Evolutionary conservation across 1,140 invertebrate species (phyloP), one percentile per base, ranked within the genome.

Genomic region (Melipona quadrifasciata): DNA sequence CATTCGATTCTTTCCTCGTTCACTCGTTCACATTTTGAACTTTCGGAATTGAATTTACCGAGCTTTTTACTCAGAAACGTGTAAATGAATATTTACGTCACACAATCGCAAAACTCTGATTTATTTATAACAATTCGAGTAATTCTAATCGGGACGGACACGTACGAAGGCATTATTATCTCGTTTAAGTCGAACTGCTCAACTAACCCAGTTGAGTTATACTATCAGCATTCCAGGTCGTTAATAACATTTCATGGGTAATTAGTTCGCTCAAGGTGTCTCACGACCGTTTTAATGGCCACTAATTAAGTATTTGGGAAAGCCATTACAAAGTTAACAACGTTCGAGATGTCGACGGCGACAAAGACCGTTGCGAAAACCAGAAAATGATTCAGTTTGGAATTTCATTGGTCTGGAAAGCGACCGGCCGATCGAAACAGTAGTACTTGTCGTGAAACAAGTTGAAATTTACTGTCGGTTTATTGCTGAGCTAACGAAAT

Each of bases 321-420:
- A 73, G 80, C 53, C 47, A 74, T 89, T 89, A 88, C 82, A 83
- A 88, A 88, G 86, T 80, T 88, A 70, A 74, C 74, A 74, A 83
- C 68, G 75, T 83, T 72, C 79, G 84, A 82, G 58, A 76, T 61
- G 67, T 78, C 76, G 87, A 51, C 76, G 80, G 55, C 61, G 80
- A 67, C 76, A 86, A 83, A 89, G 79, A 80, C 76, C 84, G 67
- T 57, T 64, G 76, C 24, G 68, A 72, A 86, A 89, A 89, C 87
- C 39, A 77, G 80, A 89, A 89, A 89, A 86, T 76, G 87, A 89
- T 89, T 89, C 83, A 89, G 80, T 89, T 89, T 72, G 76, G 87
- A 89, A 89, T 89, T 73, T 84, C 72, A 58, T n/a, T 70, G 77
- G 77, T 73, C 58, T 84, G 67, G 84, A 83, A 73, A 84, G 34